These are phyloP conservation scores for Paedocypris micromegethes DNA, from an alignment of 2,797 vertebrate species.

Conservation along the genomic window DNA sequence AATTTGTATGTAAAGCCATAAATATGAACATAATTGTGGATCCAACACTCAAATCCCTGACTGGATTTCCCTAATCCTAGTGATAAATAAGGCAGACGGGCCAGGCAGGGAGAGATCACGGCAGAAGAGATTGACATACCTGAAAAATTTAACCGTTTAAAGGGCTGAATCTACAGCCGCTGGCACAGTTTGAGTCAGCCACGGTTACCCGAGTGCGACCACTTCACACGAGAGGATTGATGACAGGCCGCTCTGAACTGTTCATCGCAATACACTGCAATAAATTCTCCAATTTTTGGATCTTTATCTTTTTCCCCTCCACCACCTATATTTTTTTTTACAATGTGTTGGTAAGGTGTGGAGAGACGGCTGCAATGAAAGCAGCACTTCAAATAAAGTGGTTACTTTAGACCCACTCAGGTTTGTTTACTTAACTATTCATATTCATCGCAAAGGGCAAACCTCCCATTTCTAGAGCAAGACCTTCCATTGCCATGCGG, in stretches of 20 bases:
- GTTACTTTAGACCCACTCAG: slow-evolving; percentile 13
- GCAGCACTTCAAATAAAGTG: slow-evolving; percentile 34
- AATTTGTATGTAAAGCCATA: slow-evolving; percentile 35
- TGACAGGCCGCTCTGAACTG: slow-evolving; percentile 41
- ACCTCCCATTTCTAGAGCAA: slow-evolving; percentile 14
- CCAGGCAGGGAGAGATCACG: slow-evolving; percentile 3
- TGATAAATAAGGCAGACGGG: not conserved
- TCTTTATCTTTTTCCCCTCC: slow-evolving; percentile 7
- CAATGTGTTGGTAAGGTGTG: slow-evolving; percentile 31
- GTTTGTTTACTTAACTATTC: slow-evolving; percentile 42
- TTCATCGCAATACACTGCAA: slow-evolving; percentile 48
- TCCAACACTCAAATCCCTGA: slow-evolving; percentile 19
- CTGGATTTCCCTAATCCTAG: slow-evolving; percentile 27
- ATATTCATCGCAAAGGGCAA: slow-evolving; percentile 18
- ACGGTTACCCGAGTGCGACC: slow-evolving; percentile 30
- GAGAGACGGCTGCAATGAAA: slow-evolving; percentile 46
- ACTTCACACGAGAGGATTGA: slow-evolving; percentile 36
- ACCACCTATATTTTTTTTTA: slow-evolving; percentile 8
- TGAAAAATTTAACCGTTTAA: slow-evolving; percentile 34
- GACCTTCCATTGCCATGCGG: not conserved
- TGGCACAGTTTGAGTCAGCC: slow-evolving; percentile 19
- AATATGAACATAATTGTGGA: slow-evolving; percentile 31
- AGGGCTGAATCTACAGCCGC: slow-evolving; percentile 33
- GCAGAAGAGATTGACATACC: slow-evolving; percentile 31
- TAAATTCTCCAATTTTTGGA: slow-evolving; percentile 38